Base-by-base conservation (phyloP, 2,797 vertebrate species). In the Lateolabrax maculatus region DNA sequence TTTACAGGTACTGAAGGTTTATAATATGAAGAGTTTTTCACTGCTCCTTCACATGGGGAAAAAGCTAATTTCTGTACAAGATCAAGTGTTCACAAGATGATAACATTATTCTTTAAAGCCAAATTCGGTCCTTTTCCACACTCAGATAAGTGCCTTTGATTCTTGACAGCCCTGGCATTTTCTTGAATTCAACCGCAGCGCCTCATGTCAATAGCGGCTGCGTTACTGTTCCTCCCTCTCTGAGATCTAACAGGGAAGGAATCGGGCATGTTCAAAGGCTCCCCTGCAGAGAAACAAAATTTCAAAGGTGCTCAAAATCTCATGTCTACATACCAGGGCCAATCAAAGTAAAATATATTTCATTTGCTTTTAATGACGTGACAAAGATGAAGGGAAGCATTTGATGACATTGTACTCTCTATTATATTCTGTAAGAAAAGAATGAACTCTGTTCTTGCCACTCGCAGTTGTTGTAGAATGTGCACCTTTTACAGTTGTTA, bases 91-190 rank as follows among this genome's bases (percentile, higher is more conserved):
- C 46, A 25, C 70, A 83, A 79, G 72, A 77, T 87, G 81, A 68
- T 49, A 80, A 78, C 43, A 75, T 79, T 82, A 78, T 75, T 87
- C 79, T 89, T 87, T 88, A 74, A 64, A 56, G 63, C 67, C 76
- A 62, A 85, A 78, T 84, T 64, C 68, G 23, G 46, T 77, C 37
- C 68, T 87, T 87, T 70, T 73, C 55, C 49, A 68, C 6, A 18
- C 79, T 15, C 73, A 67, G 77, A 79, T 63, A 69, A 71, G 64
- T 25, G 57, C 13, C 56, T 90, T 86, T 92, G 78, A 89, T 84
- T 88, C 52, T 80, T 90, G 87, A 86, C 85, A 89, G 80, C 71
- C 62, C 31, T 92, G 84, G 89, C 84, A 90, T 84, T 76, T 81
- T 71, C 83, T 86, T 84, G 84, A 88, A 91, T 89, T 86, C 80